Evolutionary conservation across 2,113 vertebrate species (phyloP).

Genomic region (Parus major): DNA sequence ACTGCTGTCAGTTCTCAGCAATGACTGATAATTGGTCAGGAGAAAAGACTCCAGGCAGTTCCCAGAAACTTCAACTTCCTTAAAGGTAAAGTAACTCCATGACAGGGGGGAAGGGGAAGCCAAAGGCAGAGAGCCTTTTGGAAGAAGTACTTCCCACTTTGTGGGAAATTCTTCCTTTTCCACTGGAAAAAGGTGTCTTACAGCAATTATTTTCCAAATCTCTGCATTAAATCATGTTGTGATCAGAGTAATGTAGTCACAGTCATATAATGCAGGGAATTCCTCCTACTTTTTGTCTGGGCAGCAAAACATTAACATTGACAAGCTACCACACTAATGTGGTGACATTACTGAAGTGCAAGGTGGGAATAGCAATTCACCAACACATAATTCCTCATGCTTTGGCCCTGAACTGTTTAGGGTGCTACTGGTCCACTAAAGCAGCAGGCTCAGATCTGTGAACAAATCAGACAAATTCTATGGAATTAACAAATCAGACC

Average conservation of each 20-base stretch:
- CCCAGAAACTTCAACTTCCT: too few relatives aligned
- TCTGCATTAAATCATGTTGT: not conserved
- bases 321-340: accelerated
- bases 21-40: too few relatives aligned
- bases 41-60: too few relatives aligned
- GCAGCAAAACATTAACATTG: not conserved
- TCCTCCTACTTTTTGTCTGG: not conserved
- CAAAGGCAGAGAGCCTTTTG: not conserved
- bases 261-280: not conserved
- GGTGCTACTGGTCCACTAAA: not conserved
- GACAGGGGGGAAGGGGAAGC: not conserved
- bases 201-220: not conserved
- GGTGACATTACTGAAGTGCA: not conserved
- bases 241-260: not conserved
- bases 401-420: not conserved
- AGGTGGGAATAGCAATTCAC: not conserved
- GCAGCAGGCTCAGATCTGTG: not conserved
- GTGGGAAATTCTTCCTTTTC: not conserved
- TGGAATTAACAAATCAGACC: not conserved
- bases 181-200: not conserved
- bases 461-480: not conserved
- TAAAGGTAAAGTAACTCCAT: too few relatives aligned
- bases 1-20: too few relatives aligned
- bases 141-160: not conserved
- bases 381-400: accelerated